Conservation (phyloP, 2,113 vertebrate genomes). For the Podarcis cretensis region DNA sequence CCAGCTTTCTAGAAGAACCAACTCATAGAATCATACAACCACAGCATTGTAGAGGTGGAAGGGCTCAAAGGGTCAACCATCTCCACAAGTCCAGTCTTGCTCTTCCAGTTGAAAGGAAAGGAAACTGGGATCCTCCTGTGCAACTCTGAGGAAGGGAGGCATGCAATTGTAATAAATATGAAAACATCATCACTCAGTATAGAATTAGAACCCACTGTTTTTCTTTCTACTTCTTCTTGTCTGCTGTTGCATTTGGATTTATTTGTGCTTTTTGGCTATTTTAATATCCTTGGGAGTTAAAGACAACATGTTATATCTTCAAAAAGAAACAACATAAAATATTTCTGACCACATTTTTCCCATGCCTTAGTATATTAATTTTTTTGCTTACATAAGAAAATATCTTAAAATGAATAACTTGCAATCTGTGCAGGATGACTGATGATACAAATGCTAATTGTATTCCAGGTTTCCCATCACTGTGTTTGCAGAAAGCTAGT, state of each 20-base stretch:
- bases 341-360: slow-evolving; percentile 61
- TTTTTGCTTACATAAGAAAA: slow-evolving; percentile 64
- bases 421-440: slow-evolving; percentile 62
- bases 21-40: too few relatives aligned
- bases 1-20: too few relatives aligned
- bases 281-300: slow-evolving; percentile 59
- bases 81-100: too few relatives aligned
- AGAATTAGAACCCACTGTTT: slow-evolving; percentile 24
- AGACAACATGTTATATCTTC: slow-evolving; percentile 46
- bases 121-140: too few relatives aligned
- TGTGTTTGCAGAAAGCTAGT: slow-evolving; percentile 61
- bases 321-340: slow-evolving; percentile 53
- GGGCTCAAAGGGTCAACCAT: too few relatives aligned
- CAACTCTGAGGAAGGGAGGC: background rate
- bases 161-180: background rate
- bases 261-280: slow-evolving; percentile 59
- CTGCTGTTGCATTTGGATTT: slow-evolving; percentile 52
- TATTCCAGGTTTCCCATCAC: slow-evolving; percentile 52
- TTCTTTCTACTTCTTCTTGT: slow-evolving; percentile 52
- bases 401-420: slow-evolving; percentile 68
- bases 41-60: too few relatives aligned
- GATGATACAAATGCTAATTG: slow-evolving; percentile 60
- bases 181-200: background rate
- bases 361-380: slow-evolving; percentile 61
- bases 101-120: too few relatives aligned